Evolutionary conservation across 2,113 vertebrate genomes (phyloP).

Genomic region (Caretta caretta): DNA sequence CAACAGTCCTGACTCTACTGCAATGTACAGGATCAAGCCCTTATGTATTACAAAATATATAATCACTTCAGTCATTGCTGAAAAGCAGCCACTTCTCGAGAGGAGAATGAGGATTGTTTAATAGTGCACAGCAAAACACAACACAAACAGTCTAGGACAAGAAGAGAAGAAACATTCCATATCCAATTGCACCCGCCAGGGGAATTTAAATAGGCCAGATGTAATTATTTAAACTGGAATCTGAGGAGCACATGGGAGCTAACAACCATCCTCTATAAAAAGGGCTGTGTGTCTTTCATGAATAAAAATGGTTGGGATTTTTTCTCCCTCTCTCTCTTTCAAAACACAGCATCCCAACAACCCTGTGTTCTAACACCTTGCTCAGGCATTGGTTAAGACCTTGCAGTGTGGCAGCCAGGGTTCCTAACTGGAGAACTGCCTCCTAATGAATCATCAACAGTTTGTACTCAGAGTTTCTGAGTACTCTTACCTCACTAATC

Average conservation of each 20-base stretch:
- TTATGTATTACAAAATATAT: neutral
- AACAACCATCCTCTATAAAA: neutral
- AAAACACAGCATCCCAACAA: neutral
- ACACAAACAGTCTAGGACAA: neutral
- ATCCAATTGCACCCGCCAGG: neutral
- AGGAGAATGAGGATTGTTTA: neutral
- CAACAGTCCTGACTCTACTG: neutral
- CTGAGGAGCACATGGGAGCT: neutral
- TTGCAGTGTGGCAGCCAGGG: too few species aligned
- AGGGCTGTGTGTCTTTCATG: neutral
- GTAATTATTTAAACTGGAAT: neutral
- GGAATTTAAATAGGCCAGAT: neutral
- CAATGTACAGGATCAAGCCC: neutral
- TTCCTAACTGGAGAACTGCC: neutral
- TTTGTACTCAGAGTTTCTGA: neutral
- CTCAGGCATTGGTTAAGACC: neutral
- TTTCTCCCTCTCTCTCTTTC: neutral
- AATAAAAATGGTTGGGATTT: neutral
- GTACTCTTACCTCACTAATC: neutral
- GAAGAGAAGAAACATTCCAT: neutral
- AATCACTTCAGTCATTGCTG: neutral
- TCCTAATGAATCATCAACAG: neutral
- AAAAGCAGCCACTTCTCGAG: neutral
- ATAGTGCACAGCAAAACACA: neutral
- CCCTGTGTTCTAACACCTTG: neutral